A percentile compares a stretch with the other conserved stretches of the same genome.
These are phyloP conservation scores for Lophotriccus pileatus DNA, from an alignment of 2,797 vertebrate species.

Conservation along the genomic window DNA sequence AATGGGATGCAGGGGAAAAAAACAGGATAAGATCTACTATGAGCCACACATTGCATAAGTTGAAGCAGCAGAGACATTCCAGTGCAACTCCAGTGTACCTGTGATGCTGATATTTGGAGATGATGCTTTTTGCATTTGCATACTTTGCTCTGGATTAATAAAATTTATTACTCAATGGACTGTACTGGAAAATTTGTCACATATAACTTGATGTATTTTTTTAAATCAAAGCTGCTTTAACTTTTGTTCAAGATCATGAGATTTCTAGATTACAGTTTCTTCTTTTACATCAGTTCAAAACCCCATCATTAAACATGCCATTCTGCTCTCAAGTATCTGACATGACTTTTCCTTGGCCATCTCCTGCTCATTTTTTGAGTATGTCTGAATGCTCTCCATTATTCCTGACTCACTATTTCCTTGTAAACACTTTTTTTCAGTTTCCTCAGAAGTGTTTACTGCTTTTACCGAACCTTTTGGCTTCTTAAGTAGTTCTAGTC, in stretches of 20 bases:
- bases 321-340: background rate
- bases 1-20: background rate
- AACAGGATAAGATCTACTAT: background rate
- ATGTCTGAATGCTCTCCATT: background rate
- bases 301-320: background rate
- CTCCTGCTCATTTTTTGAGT: background rate
- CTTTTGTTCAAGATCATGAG: background rate
- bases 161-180: background rate
- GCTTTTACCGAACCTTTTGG: background rate
- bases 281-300: background rate
- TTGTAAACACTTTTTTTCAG: background rate
- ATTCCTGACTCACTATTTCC: background rate
- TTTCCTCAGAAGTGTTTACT: background rate
- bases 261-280: background rate
- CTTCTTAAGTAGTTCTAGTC: background rate
- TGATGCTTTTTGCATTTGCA: background rate
- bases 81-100: background rate
- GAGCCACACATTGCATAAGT: background rate
- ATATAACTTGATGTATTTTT: background rate
- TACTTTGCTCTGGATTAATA: background rate
- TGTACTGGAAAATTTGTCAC: background rate
- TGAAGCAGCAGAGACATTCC: background rate
- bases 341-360: background rate
- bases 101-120: background rate
- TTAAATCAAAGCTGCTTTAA: background rate